phyloP scores from a whole-genome alignment of 2,888 invertebrate species.

The Xylophagus ater region DNA sequence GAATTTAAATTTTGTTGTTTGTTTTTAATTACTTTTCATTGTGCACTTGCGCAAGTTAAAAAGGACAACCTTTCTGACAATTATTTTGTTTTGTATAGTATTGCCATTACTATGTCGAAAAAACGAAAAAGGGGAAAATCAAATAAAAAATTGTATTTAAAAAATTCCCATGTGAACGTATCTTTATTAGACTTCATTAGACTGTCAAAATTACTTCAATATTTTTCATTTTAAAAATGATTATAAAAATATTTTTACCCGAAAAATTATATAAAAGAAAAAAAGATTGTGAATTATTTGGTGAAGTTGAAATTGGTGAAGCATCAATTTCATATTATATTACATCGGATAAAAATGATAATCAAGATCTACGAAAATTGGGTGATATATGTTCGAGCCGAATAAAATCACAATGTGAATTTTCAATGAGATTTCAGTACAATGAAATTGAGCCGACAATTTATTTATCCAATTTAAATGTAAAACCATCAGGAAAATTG shows the following conservation, averaged over 20 bases:
- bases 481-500: slow-evolving; percentile 23
- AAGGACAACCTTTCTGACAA: too few relatives aligned
- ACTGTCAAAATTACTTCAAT: too few relatives aligned
- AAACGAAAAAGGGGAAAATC: too few relatives aligned
- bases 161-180: too few relatives aligned
- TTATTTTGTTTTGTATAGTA: too few relatives aligned
- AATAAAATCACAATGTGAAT: slow-evolving; percentile 17
- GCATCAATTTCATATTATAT: slow-evolving; percentile 33
- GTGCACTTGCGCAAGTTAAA: too few relatives aligned
- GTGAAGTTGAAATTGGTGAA: slow-evolving; percentile 32
- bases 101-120: too few relatives aligned
- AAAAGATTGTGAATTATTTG: slow-evolving; percentile 27
- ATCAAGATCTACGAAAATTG: slow-evolving; percentile 21
- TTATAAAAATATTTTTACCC: slow-evolving; percentile 34
- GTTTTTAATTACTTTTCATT: too few relatives aligned
- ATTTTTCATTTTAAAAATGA: too few relatives aligned
- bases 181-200: too few relatives aligned
- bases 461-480: slow-evolving; percentile 26
- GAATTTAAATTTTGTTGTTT: too few relatives aligned
- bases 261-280: slow-evolving; percentile 27
- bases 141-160: too few relatives aligned
- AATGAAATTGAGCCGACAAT: slow-evolving; percentile 24
- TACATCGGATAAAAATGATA: slow-evolving; percentile 20
- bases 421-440: slow-evolving; percentile 27
- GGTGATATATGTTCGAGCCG: slow-evolving; percentile 6